These are phyloP conservation scores for Indri indri DNA, from an alignment of 2,113 vertebrate genomes.

Conservation along the genomic window DNA sequence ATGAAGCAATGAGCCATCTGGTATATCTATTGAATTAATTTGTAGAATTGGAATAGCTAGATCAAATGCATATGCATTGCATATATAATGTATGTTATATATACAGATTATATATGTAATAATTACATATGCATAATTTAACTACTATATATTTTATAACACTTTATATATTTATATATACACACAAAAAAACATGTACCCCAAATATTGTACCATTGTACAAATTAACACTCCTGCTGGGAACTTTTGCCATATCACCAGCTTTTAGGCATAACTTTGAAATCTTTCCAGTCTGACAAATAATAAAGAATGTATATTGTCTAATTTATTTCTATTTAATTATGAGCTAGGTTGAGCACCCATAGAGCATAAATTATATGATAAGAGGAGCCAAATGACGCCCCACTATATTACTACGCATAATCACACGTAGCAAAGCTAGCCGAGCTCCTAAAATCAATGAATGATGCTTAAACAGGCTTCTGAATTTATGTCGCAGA, in stretches of 20 bases:
- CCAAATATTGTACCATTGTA: background rate
- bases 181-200: background rate
- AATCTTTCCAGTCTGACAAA: background rate
- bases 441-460: background rate
- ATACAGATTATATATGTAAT: background rate
- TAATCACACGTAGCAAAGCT: background rate
- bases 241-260: background rate
- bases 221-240: background rate
- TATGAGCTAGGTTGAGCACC: background rate
- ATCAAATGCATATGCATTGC: background rate
- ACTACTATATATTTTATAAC: background rate
- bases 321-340: background rate
- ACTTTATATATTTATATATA: background rate
- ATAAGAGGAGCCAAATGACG: background rate
- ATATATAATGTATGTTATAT: background rate
- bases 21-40: background rate
- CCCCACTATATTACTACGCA: background rate
- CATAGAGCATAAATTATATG: background rate
- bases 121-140: background rate
- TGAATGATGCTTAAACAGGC: background rate
- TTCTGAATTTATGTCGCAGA: background rate
- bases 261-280: background rate
- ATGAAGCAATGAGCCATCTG: background rate
- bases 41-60: background rate
- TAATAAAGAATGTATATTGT: background rate